These are phyloP conservation scores for Macrotrachela quadricornifera DNA, from an alignment of 1,140 invertebrate genomes.

Conservation along the genomic window DNA sequence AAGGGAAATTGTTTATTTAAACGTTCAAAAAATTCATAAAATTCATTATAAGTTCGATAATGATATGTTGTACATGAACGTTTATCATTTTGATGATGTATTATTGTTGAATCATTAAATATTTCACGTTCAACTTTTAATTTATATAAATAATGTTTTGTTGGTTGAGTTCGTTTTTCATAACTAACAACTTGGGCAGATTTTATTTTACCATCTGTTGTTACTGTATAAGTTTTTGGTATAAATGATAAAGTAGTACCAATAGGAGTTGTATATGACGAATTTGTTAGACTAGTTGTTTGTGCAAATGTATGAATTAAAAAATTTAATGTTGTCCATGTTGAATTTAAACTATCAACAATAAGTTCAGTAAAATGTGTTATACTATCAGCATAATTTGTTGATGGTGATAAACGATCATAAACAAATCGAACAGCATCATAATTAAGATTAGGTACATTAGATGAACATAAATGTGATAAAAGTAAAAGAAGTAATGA, in stretches of 20 bases:
- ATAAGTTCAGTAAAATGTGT: conserved; percentile 19
- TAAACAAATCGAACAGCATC: conserved; percentile 7
- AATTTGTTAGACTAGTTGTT: neutral
- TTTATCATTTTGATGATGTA: neutral
- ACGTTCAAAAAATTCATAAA: conserved; percentile 4
- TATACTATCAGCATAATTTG: neutral
- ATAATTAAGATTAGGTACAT: neutral
- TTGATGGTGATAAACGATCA: neutral
- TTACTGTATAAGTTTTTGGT: neutral
- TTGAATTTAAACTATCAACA: conserved; percentile 33
- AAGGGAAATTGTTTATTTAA: neutral
- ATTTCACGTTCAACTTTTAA: neutral
- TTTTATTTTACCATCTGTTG: neutral
- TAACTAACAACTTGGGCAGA: neutral
- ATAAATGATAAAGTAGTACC: neutral
- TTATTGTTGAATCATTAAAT: neutral
- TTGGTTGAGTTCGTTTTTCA: neutral
- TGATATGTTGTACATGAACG: neutral
- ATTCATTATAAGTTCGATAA: conserved; percentile 8
- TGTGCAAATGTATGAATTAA: conserved; percentile 91
- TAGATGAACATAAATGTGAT: neutral
- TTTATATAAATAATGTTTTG: neutral
- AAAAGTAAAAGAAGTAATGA: neutral
- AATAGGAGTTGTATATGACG: neutral
- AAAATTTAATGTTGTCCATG: conserved; percentile 89